Conservation (phyloP, 1,140 invertebrate species). For the Panagrolaimus sp. region DNA sequence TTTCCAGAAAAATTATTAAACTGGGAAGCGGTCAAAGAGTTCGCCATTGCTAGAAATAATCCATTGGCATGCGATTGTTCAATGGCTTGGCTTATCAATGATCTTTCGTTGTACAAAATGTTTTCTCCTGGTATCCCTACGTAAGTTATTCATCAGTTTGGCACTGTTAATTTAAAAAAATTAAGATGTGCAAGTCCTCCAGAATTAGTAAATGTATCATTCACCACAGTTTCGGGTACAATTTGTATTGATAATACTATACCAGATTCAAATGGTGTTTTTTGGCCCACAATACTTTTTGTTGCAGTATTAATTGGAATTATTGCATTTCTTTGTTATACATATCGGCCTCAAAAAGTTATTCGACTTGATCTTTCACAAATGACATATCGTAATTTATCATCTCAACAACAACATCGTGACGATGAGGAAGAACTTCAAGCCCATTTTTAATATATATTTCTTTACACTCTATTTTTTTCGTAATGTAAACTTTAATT, state of each 20-base stretch:
- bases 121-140: background rate
- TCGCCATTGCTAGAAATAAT: background rate
- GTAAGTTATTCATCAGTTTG: background rate
- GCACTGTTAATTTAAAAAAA: background rate
- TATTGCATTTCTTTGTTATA: conserved; percentile 4
- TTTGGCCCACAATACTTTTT: background rate
- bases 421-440: conserved; percentile 19
- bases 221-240: background rate
- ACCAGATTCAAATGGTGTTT: background rate
- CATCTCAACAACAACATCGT: conserved; percentile 6
- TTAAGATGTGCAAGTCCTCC: background rate
- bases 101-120: background rate
- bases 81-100: conserved; percentile 11
- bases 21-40: background rate
- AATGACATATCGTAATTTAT: conserved; percentile 21
- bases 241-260: background rate
- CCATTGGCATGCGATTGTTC: background rate
- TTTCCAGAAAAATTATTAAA: background rate
- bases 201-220: background rate
- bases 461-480: too few relatives aligned
- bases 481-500: too few relatives aligned
- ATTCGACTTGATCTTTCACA: conserved; percentile 16
- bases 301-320: background rate
- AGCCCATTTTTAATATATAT: conserved; percentile 15
- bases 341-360: conserved; percentile 11